These are phyloP conservation scores for Dendrocopos noguchii DNA, from an alignment of 2,113 vertebrate genomes.

Conservation along the genomic window DNA sequence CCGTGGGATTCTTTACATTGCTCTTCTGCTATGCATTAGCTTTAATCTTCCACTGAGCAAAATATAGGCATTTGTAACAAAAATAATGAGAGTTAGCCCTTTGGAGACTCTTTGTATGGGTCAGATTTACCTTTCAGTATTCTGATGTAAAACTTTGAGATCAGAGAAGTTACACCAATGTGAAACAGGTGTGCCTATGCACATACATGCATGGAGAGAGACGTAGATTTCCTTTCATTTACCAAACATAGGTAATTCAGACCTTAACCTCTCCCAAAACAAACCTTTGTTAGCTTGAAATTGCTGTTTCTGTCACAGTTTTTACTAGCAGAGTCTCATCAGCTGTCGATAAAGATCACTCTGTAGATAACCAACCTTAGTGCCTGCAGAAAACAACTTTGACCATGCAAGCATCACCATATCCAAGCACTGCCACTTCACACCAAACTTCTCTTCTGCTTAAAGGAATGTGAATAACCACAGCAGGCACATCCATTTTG, in stretches of 20 bases:
- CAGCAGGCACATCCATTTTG: not conserved
- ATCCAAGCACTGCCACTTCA: not conserved
- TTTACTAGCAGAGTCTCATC: not conserved
- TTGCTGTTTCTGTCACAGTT: not conserved
- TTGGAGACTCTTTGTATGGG: conserved; percentile 44
- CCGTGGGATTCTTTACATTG: conserved; percentile 64
- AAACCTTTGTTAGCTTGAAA: not conserved
- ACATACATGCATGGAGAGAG: not conserved
- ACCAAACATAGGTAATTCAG: not conserved
- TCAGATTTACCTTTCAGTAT: conserved; percentile 46
- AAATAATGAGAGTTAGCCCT: conserved; percentile 58
- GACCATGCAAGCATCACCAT: not conserved
- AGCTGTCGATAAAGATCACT: not conserved
- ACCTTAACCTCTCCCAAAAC: not conserved
- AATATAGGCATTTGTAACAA: conserved; percentile 51
- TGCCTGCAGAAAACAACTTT: not conserved
- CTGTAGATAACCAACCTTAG: not conserved
- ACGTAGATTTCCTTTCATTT: not conserved
- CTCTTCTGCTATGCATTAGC: conserved; percentile 73
- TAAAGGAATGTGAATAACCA: not conserved
- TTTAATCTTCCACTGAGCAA: conserved; percentile 72
- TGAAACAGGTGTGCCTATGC: conserved; percentile 51
- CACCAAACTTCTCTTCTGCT: not conserved
- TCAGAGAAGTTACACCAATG: conserved; percentile 59
- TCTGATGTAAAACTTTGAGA: conserved; percentile 39